These are phyloP conservation scores for Drosophila mayaguana DNA, from an alignment of 2,888 invertebrate genomes.

Conservation along the genomic window DNA sequence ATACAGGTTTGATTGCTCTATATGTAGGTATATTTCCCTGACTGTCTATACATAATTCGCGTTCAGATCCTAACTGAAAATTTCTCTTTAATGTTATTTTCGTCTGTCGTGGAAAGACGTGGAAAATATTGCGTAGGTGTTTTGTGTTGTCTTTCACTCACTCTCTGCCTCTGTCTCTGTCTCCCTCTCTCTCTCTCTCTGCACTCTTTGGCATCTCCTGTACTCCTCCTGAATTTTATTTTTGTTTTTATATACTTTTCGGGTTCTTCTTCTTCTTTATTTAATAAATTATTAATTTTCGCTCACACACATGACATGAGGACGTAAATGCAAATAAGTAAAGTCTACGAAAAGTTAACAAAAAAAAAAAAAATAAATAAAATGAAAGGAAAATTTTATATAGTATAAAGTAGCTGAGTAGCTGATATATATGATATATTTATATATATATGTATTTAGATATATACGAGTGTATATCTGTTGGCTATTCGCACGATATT, in stretches of 20 bases:
- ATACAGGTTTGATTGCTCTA: not conserved
- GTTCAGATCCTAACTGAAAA: constrained; percentile 5
- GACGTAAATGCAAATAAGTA: constrained; percentile 65
- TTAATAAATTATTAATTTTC: constrained; percentile 79
- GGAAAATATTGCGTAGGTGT: constrained; percentile 60
- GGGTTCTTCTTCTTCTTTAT: constrained; percentile 47
- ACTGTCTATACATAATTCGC: not conserved
- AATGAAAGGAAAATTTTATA: constrained; percentile 14
- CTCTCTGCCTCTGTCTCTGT: not conserved
- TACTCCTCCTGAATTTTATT: constrained; percentile 33
- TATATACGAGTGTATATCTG: constrained; percentile 4
- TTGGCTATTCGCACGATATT: constrained; percentile 29
- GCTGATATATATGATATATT: constrained; percentile 1
- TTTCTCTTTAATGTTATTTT: constrained; percentile 47
- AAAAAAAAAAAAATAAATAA: constrained; percentile 9
- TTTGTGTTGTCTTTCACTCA: constrained; percentile 8
- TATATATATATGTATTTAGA: not conserved
- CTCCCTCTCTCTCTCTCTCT: not conserved
- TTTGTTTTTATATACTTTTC: constrained; percentile 38
- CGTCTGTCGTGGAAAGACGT: constrained; percentile 20
- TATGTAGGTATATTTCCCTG: not conserved
- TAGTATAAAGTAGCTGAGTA: constrained; percentile 11
- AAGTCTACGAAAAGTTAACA: constrained; percentile 4
- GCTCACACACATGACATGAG: constrained; percentile 66
- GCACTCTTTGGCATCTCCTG: constrained; percentile 28